Evolutionary conservation across 2,113 vertebrate species (phyloP).

Genomic region (Lathamus discolor): DNA sequence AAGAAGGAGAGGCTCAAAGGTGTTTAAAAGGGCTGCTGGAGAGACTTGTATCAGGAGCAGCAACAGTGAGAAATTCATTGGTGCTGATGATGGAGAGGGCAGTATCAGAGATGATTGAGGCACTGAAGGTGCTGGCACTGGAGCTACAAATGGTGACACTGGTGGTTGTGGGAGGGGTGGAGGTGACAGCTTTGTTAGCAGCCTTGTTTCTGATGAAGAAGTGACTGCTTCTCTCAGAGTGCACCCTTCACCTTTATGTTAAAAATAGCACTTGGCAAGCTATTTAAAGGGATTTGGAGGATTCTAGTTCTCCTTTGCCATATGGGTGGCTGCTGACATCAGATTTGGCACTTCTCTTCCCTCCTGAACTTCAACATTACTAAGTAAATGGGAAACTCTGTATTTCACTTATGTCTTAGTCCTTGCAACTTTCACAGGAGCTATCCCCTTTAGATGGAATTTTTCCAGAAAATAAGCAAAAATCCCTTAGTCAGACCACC

Average conservation of each 20-base stretch:
- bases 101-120: slow-evolving; percentile 10
- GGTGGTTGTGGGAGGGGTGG: slow-evolving; percentile 23
- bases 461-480: background rate
- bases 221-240: background rate
- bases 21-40: slow-evolving; percentile 56
- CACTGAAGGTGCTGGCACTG: background rate
- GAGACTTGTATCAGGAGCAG: slow-evolving; percentile 1
- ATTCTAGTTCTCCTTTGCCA: background rate
- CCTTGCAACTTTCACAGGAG: background rate
- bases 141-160: slow-evolving; percentile 48
- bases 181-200: slow-evolving; percentile 55
- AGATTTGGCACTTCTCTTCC: background rate
- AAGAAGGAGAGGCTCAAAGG: slow-evolving; percentile 47
- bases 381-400: background rate
- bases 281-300: slow-evolving; percentile 8
- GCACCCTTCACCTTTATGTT: background rate
- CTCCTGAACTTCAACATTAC: background rate
- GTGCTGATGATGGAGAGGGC: slow-evolving; percentile 41
- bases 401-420: background rate
- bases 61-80: slow-evolving; percentile 11
- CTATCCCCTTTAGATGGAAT: background rate
- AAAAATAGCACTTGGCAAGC: background rate
- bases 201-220: slow-evolving; percentile 28
- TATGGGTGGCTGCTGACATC: background rate
- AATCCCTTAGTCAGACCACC: background rate